Evolutionary conservation across 2,888 invertebrate species (phyloP), one percentile per base, ranked within the genome.

Genomic region (Eupithecia abbreviata): DNA sequence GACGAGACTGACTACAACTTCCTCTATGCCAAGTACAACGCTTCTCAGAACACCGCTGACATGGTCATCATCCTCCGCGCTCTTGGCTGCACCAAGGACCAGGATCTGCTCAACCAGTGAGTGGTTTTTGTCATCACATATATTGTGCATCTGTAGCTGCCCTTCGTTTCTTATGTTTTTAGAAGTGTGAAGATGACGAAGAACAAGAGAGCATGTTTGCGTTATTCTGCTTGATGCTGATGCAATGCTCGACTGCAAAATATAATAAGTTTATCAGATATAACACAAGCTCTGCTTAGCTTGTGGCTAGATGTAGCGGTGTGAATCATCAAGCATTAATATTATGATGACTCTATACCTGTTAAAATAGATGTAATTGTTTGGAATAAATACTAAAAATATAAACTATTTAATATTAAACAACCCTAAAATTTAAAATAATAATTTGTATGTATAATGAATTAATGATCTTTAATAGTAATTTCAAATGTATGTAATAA

Each of bases 1-100:
- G 88, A 94, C 7, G 85, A 87, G 1, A 84, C 88, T 0, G 97
- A 97, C 83, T 97, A 97, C 96, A 82, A 96, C 15, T 96, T 96
- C 90, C 92, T 96, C 47, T 96, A 95, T 91, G 71, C 91, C 0
- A 90, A 91, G 76, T 97, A 96, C 72, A 95, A 95, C 74, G 86
- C 95, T 0, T 96, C 96, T 0, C 89, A 96, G 12, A 97, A 97
- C 82, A 95, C 96, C 69, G 92, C 93, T 2, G 95, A 95, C 15
- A 96, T 97, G 86, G 92, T 97, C 2, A 91, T 92, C 71, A 96
- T 96, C 0, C 91, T 97, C 15, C 95, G 96, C 0, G 83, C 93
- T 12, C 89, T 95, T 0, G 92, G 87, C 2, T 95, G 95, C 86
- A 93, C 94, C 3, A 92, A 58, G 43, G 85, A 91, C 45, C 80